Base-by-base conservation (phyloP, 1,140 invertebrate species). In the Heliconius himera region DNA sequence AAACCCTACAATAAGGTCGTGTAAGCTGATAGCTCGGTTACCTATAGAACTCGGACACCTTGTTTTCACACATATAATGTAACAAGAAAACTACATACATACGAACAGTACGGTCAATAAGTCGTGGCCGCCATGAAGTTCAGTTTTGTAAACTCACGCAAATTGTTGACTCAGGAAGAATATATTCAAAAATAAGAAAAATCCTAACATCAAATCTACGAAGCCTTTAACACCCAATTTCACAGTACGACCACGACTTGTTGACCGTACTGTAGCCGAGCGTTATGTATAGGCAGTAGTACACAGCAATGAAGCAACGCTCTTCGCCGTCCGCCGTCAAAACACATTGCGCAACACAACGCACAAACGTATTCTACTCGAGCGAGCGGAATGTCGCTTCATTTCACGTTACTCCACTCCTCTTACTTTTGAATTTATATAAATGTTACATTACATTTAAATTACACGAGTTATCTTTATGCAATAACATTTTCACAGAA, bases 311-410 rank as follows among this genome's bases (percentile, higher is more conserved):
- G 84, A 84, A 84, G 85, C 84, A 85, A 85, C 83, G 77, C 75
- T 82, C 79, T 81, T 16, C 41, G 3, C 1, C 41, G 13, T 86
- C 81, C 81, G 85, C 89, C 86, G 88, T 88, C 87, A 90, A 89
- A 90, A 91, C 89, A 91, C 77, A 82, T 91, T 91, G 87, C 88
- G 90, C 88, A 92, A 92, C 82, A 77, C 82, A 77, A 81, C 84
- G 1, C 41, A 46, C 41, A 46, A 46, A 46, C 84, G 83, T 87
- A 89, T 91, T 90, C 88, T 87, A 73, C 74, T 76, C 82, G 79
- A 77, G 75, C 79, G 84, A 46, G 60, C 46, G 26, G 73, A 51
- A 36, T 76, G 46, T 76, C 51, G 60, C 60, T 66, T 66, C 46
- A 49, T 41, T 66, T 66, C 46, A 49, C 26, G 38, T 76, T 60